A percentile compares a stretch with the other conserved stretches of the same genome.
These are phyloP conservation scores for Lumbricus terrestris DNA, from an alignment of 2,888 invertebrate genomes.

Conservation along the genomic window DNA sequence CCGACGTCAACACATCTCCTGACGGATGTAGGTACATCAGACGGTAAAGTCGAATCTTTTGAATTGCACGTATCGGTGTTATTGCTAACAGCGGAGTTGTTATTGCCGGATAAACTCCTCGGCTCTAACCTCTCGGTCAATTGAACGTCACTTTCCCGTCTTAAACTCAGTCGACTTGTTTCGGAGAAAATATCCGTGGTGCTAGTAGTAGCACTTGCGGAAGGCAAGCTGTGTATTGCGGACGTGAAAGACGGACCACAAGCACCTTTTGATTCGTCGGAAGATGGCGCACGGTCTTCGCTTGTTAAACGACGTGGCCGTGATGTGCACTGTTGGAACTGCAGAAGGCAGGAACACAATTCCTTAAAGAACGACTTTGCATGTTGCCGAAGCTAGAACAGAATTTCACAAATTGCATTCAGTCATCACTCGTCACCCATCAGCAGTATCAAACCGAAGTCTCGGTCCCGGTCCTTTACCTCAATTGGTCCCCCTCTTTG, in stretches of 20 bases:
- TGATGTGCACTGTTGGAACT: background rate
- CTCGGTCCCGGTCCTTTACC: too few species aligned
- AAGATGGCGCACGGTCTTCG: background rate
- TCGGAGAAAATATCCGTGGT: background rate
- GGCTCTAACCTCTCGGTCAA: background rate
- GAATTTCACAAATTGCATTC: background rate
- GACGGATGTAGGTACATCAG: background rate
- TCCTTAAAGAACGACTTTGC: conserved; percentile 13
- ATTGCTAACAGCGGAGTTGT: background rate
- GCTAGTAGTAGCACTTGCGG: background rate
- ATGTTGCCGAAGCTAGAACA: conserved; percentile 9
- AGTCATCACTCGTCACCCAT: background rate
- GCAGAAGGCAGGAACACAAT: background rate
- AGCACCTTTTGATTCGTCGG: background rate
- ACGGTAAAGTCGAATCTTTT: background rate
- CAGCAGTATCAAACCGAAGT: too few species aligned
- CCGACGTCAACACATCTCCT: background rate
- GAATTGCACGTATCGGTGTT: background rate
- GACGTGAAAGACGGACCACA: background rate
- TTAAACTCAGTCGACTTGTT: background rate
- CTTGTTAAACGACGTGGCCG: background rate
- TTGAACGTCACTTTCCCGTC: background rate
- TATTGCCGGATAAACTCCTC: background rate
- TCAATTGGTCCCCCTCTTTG: too few species aligned
- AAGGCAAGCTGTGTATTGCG: background rate